Conservation (phyloP, 2,888 invertebrate genomes). For the Fragum whitleyi region DNA sequence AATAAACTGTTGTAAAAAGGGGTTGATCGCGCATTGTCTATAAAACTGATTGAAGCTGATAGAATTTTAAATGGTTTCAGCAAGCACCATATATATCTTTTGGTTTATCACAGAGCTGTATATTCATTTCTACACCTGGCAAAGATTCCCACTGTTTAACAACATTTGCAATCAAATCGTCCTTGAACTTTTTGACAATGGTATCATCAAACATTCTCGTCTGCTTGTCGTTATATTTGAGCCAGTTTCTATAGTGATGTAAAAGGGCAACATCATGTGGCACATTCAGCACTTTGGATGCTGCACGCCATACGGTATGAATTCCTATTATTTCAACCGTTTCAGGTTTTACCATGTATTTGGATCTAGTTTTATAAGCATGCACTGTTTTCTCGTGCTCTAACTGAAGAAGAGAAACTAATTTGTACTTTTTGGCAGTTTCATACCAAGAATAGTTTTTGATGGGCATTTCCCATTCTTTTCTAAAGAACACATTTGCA, state of each 20-base stretch:
- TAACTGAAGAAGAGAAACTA: slow-evolving; percentile 71
- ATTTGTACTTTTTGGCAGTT: slow-evolving; percentile 63
- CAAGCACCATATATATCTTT: slow-evolving; percentile 19
- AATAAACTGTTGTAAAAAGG: too few species aligned
- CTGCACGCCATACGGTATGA: slow-evolving; percentile 67
- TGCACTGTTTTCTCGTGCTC: slow-evolving; percentile 66
- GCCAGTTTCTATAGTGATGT: slow-evolving; percentile 77
- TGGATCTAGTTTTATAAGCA: slow-evolving; percentile 66
- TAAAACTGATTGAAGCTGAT: too few species aligned
- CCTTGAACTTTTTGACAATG: slow-evolving; percentile 53
- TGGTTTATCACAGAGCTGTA: slow-evolving; percentile 7
- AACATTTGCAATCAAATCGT: slow-evolving; percentile 55
- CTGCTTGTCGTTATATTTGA: slow-evolving; percentile 51
- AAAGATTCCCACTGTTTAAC: slow-evolving; percentile 31
- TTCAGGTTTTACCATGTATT: slow-evolving; percentile 72
- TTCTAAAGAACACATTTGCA: slow-evolving; percentile 73
- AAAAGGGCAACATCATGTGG: slow-evolving; percentile 57
- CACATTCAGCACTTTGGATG: slow-evolving; percentile 39
- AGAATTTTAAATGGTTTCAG: too few species aligned
- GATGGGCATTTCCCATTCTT: slow-evolving; percentile 67
- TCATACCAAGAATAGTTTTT: slow-evolving; percentile 49
- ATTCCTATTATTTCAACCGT: slow-evolving; percentile 70
- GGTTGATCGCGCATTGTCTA: too few species aligned
- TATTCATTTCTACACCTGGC: slow-evolving; percentile 23
- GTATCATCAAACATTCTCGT: slow-evolving; percentile 48